phyloP scores from a whole-genome alignment of 2,888 invertebrate species.

The Aproaerema taeniolella region DNA sequence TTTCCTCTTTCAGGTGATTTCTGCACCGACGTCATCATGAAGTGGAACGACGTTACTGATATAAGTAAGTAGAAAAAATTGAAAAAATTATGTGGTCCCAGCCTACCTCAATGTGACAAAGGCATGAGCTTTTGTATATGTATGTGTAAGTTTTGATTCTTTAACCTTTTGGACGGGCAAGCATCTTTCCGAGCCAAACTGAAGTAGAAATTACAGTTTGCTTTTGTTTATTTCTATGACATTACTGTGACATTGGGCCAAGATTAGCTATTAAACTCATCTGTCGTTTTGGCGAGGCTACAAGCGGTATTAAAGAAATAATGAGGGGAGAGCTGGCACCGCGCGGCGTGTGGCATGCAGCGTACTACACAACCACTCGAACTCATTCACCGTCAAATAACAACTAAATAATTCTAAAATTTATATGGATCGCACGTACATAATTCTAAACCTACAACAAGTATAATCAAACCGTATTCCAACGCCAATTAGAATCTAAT shows the following conservation, averaged over 20 bases:
- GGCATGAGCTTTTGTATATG: too few species aligned
- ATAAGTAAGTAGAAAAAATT: slow-evolving; percentile 51
- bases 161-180: too few species aligned
- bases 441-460: too few species aligned
- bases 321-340: slow-evolving; percentile 5
- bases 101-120: too few species aligned
- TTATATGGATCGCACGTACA: too few species aligned
- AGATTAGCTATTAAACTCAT: slow-evolving; percentile 3
- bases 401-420: too few species aligned
- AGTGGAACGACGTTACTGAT: slow-evolving; percentile 73
- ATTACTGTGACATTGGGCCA: neutral
- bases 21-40: slow-evolving; percentile 72
- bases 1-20: slow-evolving; percentile 60
- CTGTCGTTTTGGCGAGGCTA: slow-evolving; percentile 8
- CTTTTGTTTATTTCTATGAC: neutral
- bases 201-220: neutral
- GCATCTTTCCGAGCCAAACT: neutral
- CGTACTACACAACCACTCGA: too few species aligned
- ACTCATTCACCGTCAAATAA: too few species aligned
- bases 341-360: neutral
- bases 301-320: slow-evolving; percentile 12
- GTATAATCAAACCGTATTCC: too few species aligned
- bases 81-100: neutral
- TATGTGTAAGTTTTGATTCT: too few species aligned
- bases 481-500: too few species aligned